Conservation (phyloP, 2,888 invertebrate genomes). For the Trissonchulus latispiculum region DNA sequence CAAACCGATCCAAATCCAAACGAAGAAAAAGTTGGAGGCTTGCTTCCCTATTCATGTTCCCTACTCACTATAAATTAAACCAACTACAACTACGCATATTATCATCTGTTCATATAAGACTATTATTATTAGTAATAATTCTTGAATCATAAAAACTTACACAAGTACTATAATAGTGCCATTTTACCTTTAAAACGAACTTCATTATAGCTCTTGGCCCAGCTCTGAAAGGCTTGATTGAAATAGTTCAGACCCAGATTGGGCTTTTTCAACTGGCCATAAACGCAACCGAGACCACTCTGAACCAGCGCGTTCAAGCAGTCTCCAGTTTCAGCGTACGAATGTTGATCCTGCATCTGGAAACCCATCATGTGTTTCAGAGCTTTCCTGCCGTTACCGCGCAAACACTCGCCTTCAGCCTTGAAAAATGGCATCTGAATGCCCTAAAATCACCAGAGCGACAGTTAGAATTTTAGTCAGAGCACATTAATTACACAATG, state of each 20-base stretch:
- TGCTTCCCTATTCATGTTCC: too few relatives aligned
- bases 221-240: neutral
- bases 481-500: too few relatives aligned
- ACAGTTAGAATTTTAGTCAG: too few relatives aligned
- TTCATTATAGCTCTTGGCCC: neutral
- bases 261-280: neutral
- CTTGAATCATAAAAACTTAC: too few relatives aligned
- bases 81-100: too few relatives aligned
- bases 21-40: too few relatives aligned
- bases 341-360: neutral
- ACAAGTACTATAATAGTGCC: too few relatives aligned
- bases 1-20: too few relatives aligned
- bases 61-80: too few relatives aligned
- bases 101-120: too few relatives aligned
- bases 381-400: conserved; percentile 57
- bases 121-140: too few relatives aligned
- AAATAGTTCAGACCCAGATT: neutral
- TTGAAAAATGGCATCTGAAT: conserved; percentile 36
- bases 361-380: conserved; percentile 50
- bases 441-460: neutral
- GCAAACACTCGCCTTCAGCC: conserved; percentile 57
- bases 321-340: neutral
- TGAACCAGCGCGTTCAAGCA: neutral
- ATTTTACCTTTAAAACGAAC: too few relatives aligned
- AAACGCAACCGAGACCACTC: neutral